Base-by-base conservation (phyloP, 2,113 vertebrate species). In the Myodes glareolus region DNA sequence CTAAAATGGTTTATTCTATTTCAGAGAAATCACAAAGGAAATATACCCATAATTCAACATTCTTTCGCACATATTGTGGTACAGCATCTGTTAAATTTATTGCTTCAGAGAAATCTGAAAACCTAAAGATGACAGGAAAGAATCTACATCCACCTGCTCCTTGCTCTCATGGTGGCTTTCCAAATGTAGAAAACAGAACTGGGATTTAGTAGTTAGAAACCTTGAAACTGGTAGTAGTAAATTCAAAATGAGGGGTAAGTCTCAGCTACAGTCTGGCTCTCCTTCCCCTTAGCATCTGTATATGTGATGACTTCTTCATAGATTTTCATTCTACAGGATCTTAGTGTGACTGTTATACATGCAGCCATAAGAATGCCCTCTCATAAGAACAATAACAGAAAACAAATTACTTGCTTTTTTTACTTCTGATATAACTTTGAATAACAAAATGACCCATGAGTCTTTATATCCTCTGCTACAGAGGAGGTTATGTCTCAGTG, bases 1-100 rank as follows among this genome's bases (percentile, higher is more conserved):
- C 50, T 76, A 72, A 91, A 27, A 47, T 50, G 13, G 21, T 92
- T 93, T 96, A 94, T 77, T 95, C 58, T 68, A 67, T 94, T 85
- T 95, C 77, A 70, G 89, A 90, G 72, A 92, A 95, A 75, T 27
- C 61, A 55, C 45, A 88, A 75, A 91, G 68, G 63, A 91, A 95
- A 82, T 88, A 81, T 2, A 88, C 42, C 50, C 7, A 36, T 27
- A 73, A 6, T 47, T 91, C 12, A 61, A 23, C 17, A 55, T 85
- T 61, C 19, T 84, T 47, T 91, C 27, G 84, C 80, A 55, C 80
- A 55, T 16, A n/a, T 88, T 76, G n/a, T 9, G 50, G 11, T 68
- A n/a, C 45, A 55, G 33, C 10, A 39, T 47, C 50, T 68, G 7
- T 47, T 68, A 68, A 93, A 29, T 47, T 81, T 70, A 61, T 36